These are phyloP conservation scores for Arctopsyche grandis DNA, from an alignment of 1,140 invertebrate genomes.

Conservation along the genomic window DNA sequence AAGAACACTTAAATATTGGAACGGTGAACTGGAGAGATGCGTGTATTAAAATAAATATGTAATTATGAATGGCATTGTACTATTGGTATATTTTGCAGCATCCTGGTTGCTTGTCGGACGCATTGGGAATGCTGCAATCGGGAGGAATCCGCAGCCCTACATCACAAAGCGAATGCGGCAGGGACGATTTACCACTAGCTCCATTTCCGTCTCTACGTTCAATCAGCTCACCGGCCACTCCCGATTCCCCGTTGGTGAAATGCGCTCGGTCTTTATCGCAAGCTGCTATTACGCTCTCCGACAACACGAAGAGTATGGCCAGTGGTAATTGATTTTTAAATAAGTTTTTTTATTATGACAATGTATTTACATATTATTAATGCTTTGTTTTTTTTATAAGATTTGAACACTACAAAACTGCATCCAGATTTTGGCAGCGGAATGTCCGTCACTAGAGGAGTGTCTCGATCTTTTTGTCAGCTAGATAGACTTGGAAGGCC, in stretches of 20 bases:
- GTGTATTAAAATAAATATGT: no score
- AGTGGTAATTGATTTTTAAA: constrained; percentile 33
- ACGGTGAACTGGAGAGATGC: no score
- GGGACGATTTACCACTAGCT: constrained; percentile 38
- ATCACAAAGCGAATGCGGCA: constrained; percentile 42
- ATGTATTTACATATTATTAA: constrained; percentile 4
- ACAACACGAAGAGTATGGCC: constrained; percentile 30
- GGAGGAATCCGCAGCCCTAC: constrained; percentile 57
- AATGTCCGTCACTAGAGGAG: constrained; percentile 58
- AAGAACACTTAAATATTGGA: no score
- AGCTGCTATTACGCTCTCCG: constrained; percentile 43
- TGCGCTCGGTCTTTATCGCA: constrained; percentile 52
- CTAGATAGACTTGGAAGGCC: constrained; percentile 60
- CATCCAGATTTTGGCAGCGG: constrained; percentile 36
- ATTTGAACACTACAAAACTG: constrained; percentile 36
- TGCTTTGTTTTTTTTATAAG: constrained; percentile 23
- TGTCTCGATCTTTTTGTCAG: constrained; percentile 64
- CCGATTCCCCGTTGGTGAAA: constrained; percentile 49
- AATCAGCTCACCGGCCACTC: constrained; percentile 53
- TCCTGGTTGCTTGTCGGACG: constrained; percentile 78
- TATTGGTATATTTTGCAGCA: constrained; percentile 51
- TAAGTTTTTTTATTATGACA: no score
- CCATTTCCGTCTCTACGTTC: constrained; percentile 45
- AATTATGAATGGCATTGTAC: no score
- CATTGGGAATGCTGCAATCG: constrained; percentile 66